phyloP scores from a whole-genome alignment of 2,888 invertebrate species.

The Oxycera nigricornis region DNA sequence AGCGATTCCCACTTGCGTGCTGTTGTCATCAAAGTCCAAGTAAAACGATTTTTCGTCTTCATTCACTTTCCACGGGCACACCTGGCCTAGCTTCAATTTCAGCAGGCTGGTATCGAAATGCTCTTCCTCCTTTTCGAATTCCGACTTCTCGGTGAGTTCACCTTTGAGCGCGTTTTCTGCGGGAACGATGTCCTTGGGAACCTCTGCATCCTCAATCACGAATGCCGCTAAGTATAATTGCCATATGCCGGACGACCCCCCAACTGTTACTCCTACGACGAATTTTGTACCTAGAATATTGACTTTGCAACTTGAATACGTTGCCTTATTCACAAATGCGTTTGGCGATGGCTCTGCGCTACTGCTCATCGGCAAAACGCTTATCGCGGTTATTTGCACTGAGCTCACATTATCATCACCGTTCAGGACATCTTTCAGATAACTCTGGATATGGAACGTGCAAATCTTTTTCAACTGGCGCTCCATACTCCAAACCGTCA shows the following conservation, averaged over 20 bases:
- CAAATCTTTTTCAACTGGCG: conserved; percentile 77
- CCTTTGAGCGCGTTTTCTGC: neutral
- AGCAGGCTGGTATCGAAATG: conserved; percentile 24
- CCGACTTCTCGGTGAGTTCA: conserved; percentile 17
- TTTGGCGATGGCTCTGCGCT: neutral
- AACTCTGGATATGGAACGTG: conserved; percentile 62
- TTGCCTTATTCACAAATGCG: conserved; percentile 54
- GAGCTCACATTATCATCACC: conserved; percentile 33
- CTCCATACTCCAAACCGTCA: conserved; percentile 85
- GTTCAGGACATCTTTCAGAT: conserved; percentile 55
- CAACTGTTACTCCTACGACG: conserved; percentile 55
- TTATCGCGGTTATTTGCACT: conserved; percentile 73
- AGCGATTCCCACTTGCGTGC: conserved; percentile 31
- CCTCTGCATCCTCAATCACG: conserved; percentile 52
- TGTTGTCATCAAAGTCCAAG: conserved; percentile 37
- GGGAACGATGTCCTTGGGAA: neutral
- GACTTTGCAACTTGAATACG: conserved; percentile 53
- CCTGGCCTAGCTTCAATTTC: conserved; percentile 12
- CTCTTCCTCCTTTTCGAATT: conserved; percentile 35
- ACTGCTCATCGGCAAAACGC: conserved; percentile 71
- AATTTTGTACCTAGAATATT: conserved; percentile 57
- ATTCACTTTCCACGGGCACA: conserved; percentile 19
- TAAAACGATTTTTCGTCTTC: conserved; percentile 27
- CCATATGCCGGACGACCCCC: conserved; percentile 54
- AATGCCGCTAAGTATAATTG: conserved; percentile 55